Conservation (phyloP, 1,140 invertebrate genomes). For the Cryptotermes secundus region DNA sequence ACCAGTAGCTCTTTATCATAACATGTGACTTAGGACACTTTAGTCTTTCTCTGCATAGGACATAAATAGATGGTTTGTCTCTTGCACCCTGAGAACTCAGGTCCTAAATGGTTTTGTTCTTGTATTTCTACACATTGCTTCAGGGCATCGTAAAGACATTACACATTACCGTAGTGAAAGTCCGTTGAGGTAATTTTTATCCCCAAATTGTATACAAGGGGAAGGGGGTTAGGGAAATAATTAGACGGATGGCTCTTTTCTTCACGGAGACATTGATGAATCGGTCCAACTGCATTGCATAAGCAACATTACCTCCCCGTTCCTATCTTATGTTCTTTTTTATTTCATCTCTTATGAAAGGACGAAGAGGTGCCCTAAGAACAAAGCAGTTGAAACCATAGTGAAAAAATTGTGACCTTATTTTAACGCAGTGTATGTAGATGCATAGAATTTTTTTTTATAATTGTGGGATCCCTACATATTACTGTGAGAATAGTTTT, state of each 20-base stretch:
- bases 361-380: not conserved
- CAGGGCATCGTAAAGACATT: not conserved
- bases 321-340: not conserved
- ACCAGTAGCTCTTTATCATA: too few relatives aligned
- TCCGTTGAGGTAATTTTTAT: constrained; percentile 19
- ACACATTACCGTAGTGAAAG: constrained; percentile 8
- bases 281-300: constrained; percentile 10
- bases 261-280: constrained; percentile 9
- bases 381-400: not conserved
- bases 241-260: constrained; percentile 9
- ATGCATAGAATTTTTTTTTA: not conserved
- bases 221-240: constrained; percentile 12
- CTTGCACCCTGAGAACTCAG: not conserved
- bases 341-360: constrained; percentile 11
- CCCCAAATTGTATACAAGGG: not conserved
- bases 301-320: not conserved
- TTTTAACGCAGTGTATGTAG: not conserved
- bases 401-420: constrained; percentile 1
- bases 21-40: not conserved
- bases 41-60: not conserved
- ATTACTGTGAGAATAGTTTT: too few relatives aligned
- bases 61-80: constrained; percentile 13
- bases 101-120: constrained; percentile 5
- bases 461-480: not conserved
- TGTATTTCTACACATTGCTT: constrained; percentile 1